These are phyloP conservation scores for Porphyrio hochstetteri DNA, from an alignment of 2,113 vertebrate species.

Conservation along the genomic window DNA sequence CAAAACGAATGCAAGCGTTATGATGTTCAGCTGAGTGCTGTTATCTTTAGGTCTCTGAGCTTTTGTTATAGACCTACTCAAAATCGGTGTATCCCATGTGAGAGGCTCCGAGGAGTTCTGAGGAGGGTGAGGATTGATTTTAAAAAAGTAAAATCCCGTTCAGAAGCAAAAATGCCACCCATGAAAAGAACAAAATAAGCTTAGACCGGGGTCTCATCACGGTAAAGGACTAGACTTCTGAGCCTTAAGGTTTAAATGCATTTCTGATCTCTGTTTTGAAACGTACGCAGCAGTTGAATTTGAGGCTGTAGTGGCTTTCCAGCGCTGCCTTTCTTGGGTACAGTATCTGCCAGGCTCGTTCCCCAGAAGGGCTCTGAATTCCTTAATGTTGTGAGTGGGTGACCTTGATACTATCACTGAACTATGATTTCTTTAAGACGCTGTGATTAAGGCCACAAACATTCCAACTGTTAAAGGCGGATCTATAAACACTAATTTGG, in stretches of 20 bases:
- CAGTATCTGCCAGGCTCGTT: rapidly evolving
- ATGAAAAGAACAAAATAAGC: not conserved
- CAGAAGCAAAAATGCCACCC: not conserved
- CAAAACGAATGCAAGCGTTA: not conserved
- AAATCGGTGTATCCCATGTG: not conserved
- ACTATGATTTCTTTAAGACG: not conserved
- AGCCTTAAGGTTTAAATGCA: not conserved
- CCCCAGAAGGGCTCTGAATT: not conserved
- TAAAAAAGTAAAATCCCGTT: not conserved
- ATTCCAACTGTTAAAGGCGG: not conserved
- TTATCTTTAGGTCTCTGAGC: not conserved
- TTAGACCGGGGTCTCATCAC: not conserved
- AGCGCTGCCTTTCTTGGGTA: not conserved
- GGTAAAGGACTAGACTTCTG: not conserved
- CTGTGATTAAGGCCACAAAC: not conserved
- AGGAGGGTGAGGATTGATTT: not conserved
- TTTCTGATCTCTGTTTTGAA: not conserved
- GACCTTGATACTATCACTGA: not conserved
- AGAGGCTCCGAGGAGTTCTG: not conserved
- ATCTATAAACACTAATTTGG: not conserved
- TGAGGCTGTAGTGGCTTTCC: not conserved
- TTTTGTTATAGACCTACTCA: not conserved
- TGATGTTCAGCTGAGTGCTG: not conserved
- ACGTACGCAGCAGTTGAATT: rapidly evolving
- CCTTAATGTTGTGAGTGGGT: not conserved